Evolutionary conservation across 2,888 invertebrate genomes (phyloP).

Genomic region (Ichneumon xanthorius): DNA sequence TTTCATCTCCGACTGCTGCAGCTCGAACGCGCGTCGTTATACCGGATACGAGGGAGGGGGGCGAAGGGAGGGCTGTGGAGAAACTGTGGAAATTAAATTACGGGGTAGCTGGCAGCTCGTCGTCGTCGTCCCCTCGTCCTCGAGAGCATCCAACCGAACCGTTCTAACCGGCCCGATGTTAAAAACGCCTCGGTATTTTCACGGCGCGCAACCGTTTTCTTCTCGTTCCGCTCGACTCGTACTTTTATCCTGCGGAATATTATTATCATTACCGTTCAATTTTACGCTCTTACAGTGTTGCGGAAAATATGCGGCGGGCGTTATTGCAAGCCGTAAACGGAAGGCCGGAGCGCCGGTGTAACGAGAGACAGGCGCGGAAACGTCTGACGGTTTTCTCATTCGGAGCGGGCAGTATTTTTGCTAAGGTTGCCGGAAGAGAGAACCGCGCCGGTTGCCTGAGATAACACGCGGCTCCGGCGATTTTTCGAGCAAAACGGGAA

Average conservation of each 20-base stretch:
- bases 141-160: constrained; percentile 12
- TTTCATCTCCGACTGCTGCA: constrained; percentile 14
- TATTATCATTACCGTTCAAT: constrained; percentile 54
- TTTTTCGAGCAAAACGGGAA: background rate
- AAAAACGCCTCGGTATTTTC: constrained; percentile 21
- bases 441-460: background rate
- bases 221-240: constrained; percentile 30
- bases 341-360: constrained; percentile 21
- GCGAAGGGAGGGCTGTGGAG: constrained; percentile 15
- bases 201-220: constrained; percentile 18
- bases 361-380: constrained; percentile 22
- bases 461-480: background rate
- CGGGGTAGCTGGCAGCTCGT: constrained; percentile 32
- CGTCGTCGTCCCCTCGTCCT: constrained; percentile 14
- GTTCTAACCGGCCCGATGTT: constrained; percentile 15
- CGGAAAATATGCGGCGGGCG: constrained; percentile 53
- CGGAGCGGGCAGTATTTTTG: constrained; percentile 17
- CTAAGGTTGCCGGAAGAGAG: background rate
- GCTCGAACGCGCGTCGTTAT: constrained; percentile 27
- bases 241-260: constrained; percentile 20
- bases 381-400: constrained; percentile 38
- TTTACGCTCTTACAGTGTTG: constrained; percentile 61
- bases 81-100: constrained; percentile 43
- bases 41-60: constrained; percentile 20
- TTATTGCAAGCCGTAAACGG: constrained; percentile 59